Base-by-base conservation (phyloP, 2,888 invertebrate genomes). In the Psococerastis gibbosa region DNA sequence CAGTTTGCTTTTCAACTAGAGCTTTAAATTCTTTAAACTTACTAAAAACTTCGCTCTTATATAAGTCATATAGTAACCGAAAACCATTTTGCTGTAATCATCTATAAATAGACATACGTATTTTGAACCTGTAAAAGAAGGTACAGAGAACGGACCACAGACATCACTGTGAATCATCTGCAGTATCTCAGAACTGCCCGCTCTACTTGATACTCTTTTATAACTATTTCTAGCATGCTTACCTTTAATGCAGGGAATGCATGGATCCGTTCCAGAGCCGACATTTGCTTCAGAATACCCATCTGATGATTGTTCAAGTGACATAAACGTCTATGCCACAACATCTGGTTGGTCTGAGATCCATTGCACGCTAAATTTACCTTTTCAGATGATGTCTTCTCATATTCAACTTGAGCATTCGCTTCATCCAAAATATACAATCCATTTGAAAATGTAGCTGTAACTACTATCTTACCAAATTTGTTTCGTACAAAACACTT, bases 21-120 rank as follows among this genome's bases (percentile, higher is more conserved):
- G 16, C 18, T 27, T 42, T 53, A 20, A 47, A 51, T 4, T 51
- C 49, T 15, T 48, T 49, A 20, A 52, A 54, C 9, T 43, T 44
- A 0, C 48, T 41, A 13, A 50, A 35, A 2, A 48, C 49, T 32
- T 54, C 47, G 23, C 42, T 32, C 23, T 53, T 52, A 8, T 20
- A 33, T 15, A n/a, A n/a, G 46, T 52, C 5, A 55, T 9, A 8
- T 54, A 46, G 2, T 44, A 44, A 23, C 56, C 54, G 46, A 49
- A 50, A 43, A 48, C 44, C 46, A 48, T 52, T 47, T 47, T 42
- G 8, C 47, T 48, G 43, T 50, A 50, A 47, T 59, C 57, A 52
- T 62, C 61, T 34, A 56, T 53, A 32, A 61, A 57, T 1, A 55
- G 55, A 9, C 59, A 42, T 44, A 59, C 57, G 50, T 61, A 60